Conservation (phyloP, 2,113 vertebrate genomes). For the Halichoeres trimaculatus region DNA sequence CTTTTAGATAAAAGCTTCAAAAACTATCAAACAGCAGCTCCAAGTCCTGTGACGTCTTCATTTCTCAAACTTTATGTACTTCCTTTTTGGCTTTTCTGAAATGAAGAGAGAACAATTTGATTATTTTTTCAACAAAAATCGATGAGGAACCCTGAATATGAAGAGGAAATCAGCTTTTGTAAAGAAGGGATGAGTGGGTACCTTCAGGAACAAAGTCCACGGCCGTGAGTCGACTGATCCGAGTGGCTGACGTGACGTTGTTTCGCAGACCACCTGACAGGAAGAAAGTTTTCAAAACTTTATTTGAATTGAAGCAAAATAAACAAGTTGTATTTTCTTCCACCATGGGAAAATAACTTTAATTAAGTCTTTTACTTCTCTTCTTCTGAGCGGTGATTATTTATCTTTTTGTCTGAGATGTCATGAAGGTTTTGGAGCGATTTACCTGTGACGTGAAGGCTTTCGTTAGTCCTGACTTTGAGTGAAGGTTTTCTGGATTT, state of each 20-base stretch:
- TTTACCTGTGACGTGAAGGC: slow-evolving; percentile 74
- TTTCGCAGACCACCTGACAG: slow-evolving; percentile 43
- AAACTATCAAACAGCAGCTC: not conserved
- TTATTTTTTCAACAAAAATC: not conserved
- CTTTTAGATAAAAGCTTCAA: not conserved
- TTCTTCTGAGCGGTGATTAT: too few species aligned
- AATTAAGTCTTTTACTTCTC: too few species aligned
- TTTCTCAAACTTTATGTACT: slow-evolving; percentile 47
- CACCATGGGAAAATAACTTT: too few species aligned
- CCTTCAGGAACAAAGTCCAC: slow-evolving; percentile 46
- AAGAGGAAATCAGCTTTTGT: not conserved
- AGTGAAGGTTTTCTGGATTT: slow-evolving; percentile 45
- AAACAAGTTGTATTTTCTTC: not conserved
- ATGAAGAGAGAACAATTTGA: not conserved
- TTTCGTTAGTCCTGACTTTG: slow-evolving; percentile 49
- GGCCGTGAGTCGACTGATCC: slow-evolving; percentile 40
- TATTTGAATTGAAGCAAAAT: not conserved
- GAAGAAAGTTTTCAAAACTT: not conserved
- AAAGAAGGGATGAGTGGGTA: not conserved
- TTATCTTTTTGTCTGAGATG: too few species aligned
- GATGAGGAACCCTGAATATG: too few species aligned
- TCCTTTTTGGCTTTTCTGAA: slow-evolving; percentile 22
- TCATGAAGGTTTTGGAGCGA: not conserved
- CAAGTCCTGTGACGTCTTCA: not conserved
- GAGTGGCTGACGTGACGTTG: slow-evolving; percentile 13